These are phyloP conservation scores for Hemithea aestivaria DNA, from an alignment of 2,888 invertebrate genomes.

Conservation along the genomic window DNA sequence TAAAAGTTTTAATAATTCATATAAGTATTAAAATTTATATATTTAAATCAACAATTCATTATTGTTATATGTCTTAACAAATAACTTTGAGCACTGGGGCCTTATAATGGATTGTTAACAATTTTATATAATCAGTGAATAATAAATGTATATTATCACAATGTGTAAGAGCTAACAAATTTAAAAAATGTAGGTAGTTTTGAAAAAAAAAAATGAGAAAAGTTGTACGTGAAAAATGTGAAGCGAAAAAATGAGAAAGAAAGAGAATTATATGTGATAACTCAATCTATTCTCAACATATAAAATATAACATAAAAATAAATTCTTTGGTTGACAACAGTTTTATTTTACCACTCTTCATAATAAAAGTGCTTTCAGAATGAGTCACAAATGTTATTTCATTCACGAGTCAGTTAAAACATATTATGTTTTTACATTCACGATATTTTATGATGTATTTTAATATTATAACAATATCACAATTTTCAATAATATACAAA, in stretches of 20 bases:
- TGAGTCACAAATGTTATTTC: conserved; percentile 9
- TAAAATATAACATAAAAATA: not conserved
- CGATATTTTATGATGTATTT: conserved; percentile 58
- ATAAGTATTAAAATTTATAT: conserved; percentile 31
- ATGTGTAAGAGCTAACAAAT: conserved; percentile 29
- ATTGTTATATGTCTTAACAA: conserved; percentile 55
- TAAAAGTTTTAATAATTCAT: conserved; percentile 35
- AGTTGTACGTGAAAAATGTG: no score
- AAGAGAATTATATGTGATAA: not conserved
- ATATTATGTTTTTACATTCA: conserved; percentile 39
- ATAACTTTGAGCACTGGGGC: conserved; percentile 70
- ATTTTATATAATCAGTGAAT: conserved; percentile 17
- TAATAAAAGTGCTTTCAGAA: conserved; percentile 9
- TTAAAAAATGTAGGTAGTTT: conserved; percentile 5
- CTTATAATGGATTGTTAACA: conserved; percentile 33
- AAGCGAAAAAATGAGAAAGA: not conserved
- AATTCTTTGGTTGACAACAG: not conserved
- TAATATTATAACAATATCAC: conserved; percentile 76
- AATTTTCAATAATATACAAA: conserved; percentile 78
- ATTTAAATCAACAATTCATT: conserved; percentile 48
- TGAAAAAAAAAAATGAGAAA: not conserved
- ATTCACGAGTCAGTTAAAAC: conserved; percentile 30
- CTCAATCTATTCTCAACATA: not conserved
- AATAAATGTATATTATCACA: conserved; percentile 27
- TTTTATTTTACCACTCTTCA: not conserved